These are phyloP conservation scores for Phaenicophaeus curvirostris DNA, from an alignment of 2,797 vertebrate genomes.

Conservation along the genomic window DNA sequence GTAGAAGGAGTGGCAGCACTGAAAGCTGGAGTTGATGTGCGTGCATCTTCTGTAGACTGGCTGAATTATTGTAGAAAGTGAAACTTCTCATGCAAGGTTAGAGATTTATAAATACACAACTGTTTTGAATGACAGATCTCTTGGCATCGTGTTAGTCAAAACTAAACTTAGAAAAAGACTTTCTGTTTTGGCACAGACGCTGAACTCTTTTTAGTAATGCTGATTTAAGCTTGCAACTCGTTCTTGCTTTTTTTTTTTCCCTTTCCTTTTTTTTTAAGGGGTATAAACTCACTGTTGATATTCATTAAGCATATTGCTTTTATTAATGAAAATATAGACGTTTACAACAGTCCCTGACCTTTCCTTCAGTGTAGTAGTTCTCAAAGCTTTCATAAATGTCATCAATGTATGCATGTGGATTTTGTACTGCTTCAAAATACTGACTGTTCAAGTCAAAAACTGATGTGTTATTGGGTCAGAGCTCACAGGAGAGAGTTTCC, in stretches of 20 bases:
- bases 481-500: not conserved
- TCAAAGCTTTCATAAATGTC: not conserved
- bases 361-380: not conserved
- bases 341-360: not conserved
- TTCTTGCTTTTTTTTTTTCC: fast-evolving
- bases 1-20: not conserved
- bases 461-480: fast-evolving
- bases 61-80: not conserved
- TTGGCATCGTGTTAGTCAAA: not conserved
- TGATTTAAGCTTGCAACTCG: not conserved
- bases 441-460: not conserved
- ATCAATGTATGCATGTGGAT: not conserved
- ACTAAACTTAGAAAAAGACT: not conserved
- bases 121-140: not conserved
- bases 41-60: not conserved
- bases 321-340: not conserved
- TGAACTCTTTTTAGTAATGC: not conserved
- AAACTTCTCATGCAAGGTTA: not conserved
- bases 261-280: not conserved
- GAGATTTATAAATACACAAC: not conserved
- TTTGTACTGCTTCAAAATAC: not conserved
- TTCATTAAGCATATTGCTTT: not conserved
- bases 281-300: not conserved
- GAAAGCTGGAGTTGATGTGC: not conserved
- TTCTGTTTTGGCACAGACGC: not conserved